Evolutionary conservation across 2,113 vertebrate genomes (phyloP).

Genomic region (Sitta europaea): DNA sequence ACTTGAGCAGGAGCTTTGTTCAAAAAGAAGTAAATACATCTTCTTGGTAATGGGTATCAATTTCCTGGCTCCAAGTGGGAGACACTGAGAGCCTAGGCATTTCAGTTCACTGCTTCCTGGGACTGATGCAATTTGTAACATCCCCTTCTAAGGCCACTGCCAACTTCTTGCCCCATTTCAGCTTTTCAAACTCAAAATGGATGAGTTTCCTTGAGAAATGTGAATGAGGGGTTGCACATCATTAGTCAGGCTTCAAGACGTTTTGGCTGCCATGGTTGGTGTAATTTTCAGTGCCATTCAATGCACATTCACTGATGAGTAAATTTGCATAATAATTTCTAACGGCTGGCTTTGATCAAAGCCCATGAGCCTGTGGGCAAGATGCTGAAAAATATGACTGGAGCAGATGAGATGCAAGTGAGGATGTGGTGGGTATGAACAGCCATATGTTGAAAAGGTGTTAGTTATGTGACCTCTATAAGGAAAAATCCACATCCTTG

Average conservation of each 20-base stretch:
- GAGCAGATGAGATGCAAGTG: not conserved
- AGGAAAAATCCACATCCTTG: not conserved
- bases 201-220: not conserved
- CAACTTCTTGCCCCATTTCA: not conserved
- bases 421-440: not conserved
- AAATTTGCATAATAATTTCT: not conserved
- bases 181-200: not conserved
- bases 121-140: not conserved
- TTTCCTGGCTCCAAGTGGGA: not conserved
- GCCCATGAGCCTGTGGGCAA: not conserved
- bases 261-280: not conserved
- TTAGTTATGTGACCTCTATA: not conserved
- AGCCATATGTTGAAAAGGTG: not conserved
- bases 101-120: not conserved
- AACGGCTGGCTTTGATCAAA: not conserved
- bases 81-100: not conserved
- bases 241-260: not conserved
- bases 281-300: not conserved
- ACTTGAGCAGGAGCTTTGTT: not conserved
- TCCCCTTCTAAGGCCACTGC: not conserved
- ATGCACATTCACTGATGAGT: not conserved
- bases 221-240: not conserved
- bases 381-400: not conserved
- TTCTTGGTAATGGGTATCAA: not conserved
- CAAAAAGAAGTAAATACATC: not conserved